Evolutionary conservation across 1,140 invertebrate species (phyloP).

Genomic region (Drosophila varians): DNA sequence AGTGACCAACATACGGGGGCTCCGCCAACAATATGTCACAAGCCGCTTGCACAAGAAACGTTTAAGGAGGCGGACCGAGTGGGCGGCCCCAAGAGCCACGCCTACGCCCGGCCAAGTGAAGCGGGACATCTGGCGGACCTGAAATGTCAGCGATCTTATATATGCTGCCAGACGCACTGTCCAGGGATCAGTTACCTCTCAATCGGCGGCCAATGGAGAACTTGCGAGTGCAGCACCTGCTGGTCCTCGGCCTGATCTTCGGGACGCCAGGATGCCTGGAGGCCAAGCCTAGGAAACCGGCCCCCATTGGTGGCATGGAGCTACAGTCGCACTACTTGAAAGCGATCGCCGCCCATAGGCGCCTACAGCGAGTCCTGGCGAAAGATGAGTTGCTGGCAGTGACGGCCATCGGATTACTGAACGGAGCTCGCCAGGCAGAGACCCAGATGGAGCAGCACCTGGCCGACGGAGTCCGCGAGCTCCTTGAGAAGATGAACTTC

Average conservation of each 20-base stretch:
- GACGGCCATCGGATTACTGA: conserved; percentile 65
- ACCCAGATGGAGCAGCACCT: conserved; percentile 69
- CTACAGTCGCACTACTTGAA: conserved; percentile 64
- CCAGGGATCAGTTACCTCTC: conserved; percentile 47
- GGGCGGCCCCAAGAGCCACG: conserved; percentile 18
- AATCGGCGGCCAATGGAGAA: conserved; percentile 15
- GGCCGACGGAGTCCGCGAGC: conserved; percentile 49
- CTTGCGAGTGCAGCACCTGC: conserved; percentile 16
- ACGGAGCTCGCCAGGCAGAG: conserved; percentile 67
- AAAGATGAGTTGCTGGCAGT: conserved; percentile 59
- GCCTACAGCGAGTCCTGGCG: conserved; percentile 57
- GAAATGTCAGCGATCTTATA: conserved; percentile 41
- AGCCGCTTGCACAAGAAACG: background rate
- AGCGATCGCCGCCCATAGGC: conserved; percentile 59
- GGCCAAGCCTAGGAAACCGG: background rate
- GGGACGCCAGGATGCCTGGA: conserved; percentile 1
- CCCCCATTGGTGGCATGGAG: conserved; percentile 12
- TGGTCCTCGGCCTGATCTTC: conserved; percentile 5
- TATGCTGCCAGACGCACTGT: conserved; percentile 25
- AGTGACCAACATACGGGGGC: background rate
- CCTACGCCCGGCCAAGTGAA: conserved; percentile 30
- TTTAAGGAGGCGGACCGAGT: background rate
- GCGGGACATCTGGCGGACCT: conserved; percentile 42
- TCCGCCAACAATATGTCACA: too few species aligned
- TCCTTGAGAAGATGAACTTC: conserved; percentile 36